Base-by-base conservation (phyloP, 2,113 vertebrate species). In the Chaetorhynchus papuensis region DNA sequence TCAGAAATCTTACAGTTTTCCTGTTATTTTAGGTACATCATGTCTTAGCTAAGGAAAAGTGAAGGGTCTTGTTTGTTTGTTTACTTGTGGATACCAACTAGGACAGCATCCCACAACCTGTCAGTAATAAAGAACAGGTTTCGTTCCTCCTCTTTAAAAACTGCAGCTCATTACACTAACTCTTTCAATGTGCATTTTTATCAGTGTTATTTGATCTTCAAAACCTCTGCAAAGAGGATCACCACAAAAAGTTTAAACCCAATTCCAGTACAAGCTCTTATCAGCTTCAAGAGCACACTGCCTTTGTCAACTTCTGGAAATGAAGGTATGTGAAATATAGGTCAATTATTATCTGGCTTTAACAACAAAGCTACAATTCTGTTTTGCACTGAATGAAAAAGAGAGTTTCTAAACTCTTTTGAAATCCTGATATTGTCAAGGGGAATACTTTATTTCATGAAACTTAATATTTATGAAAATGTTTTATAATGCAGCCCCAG, bases 281-380 rank as follows among this genome's bases (percentile, higher is more conserved):
- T 33, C n/a, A 68, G 19, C 30, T 82, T 82, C 83, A 78, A 69
- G 57, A 86, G 4, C 1, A 1, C 44, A 56, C 15, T 74, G 45
- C 18, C 53, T 80, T 89, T 77, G 59, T 44, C 54, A 79, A 33
- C 49, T 86, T 82, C 69, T 54, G 74, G 64, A 71, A 89, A 64
- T 53, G 42, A 87, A 92, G 17, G 13, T 88, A 49, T 44, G 41
- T 49, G 85, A 96, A 95, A 94, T 93, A 68, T 84, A 86, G 88
- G 78, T 59, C 90, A 94, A 49, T 93, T 92, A 81, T 81, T 87
- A 72, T 85, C 70, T 94, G 60, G 7, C 27, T 89, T 78, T 83
- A 56, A 70, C 54, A 75, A 71, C 50, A 91, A 93, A 96, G 61
- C 33, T 52, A 45, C 49, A 33, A 8, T 80, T 92, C 33, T 76